Conservation (phyloP, 2,113 vertebrate genomes). For the Gnathonemus longibarbis region DNA sequence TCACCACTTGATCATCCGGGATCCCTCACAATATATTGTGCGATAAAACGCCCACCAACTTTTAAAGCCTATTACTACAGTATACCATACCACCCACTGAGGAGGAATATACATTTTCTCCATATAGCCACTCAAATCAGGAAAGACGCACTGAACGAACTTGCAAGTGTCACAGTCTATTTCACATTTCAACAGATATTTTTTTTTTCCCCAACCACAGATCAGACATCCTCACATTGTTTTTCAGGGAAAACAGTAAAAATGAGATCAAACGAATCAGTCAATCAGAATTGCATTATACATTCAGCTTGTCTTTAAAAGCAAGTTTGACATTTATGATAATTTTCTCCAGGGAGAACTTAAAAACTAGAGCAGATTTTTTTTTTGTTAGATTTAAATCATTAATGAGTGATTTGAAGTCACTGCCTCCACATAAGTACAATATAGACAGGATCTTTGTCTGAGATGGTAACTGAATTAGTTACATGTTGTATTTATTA, state of each 20-base stretch:
- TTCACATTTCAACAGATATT: not conserved
- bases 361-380: not conserved
- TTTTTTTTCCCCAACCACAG: not conserved
- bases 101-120: not conserved
- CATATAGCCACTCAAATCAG: not conserved
- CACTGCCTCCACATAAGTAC: not conserved
- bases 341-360: not conserved
- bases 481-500: not conserved
- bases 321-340: not conserved
- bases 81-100: not conserved
- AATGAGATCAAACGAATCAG: not conserved
- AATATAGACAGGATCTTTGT: not conserved
- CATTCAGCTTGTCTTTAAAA: not conserved
- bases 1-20: not conserved
- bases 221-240: not conserved
- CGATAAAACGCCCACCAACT: not conserved
- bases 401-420: not conserved
- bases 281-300: not conserved
- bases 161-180: not conserved
- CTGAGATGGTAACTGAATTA: not conserved
- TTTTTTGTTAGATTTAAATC: not conserved
- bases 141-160: not conserved
- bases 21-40: not conserved
- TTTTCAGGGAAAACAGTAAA: not conserved
- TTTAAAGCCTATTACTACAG: slow-evolving; percentile 8